Evolutionary conservation across 2,797 vertebrate genomes (phyloP).

Genomic region (Acipenser transmontanus): DNA sequence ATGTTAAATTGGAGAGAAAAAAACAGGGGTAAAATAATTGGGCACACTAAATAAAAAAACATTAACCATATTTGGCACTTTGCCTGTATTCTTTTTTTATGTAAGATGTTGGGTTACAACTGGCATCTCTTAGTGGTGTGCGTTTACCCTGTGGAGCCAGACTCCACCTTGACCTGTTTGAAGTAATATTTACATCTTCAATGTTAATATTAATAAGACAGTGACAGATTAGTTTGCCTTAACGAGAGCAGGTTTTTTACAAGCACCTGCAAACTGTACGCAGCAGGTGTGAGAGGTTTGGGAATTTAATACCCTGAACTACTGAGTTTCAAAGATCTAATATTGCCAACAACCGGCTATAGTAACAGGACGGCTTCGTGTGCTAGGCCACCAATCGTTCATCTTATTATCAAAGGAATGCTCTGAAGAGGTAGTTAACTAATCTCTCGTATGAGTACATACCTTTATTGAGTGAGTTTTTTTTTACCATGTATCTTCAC

Average conservation of each 20-base stretch:
- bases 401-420: not conserved
- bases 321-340: not conserved
- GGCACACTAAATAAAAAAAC: too few species aligned
- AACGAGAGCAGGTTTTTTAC: constrained; percentile 1
- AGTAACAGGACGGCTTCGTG: not conserved
- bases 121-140: not conserved
- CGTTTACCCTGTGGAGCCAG: not conserved
- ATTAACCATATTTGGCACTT: too few species aligned
- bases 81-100: too few species aligned
- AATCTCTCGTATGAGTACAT: not conserved
- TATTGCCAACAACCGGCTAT: not conserved
- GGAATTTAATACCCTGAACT: constrained; percentile 9
- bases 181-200: constrained; percentile 12
- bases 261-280: constrained; percentile 2
- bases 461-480: not conserved
- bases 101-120: too few species aligned
- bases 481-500: not conserved
- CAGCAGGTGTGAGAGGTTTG: constrained; percentile 7
- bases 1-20: too few species aligned
- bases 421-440: not conserved
- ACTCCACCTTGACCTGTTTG: constrained; percentile 1
- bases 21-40: too few species aligned
- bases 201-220: constrained; percentile 49
- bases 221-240: constrained; percentile 43
- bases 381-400: not conserved